Percentiles rank a stretch among this genome's conserved stretches.
Conservation (phyloP, 2,888 invertebrate genomes). For the Trissolcus japonicus region DNA sequence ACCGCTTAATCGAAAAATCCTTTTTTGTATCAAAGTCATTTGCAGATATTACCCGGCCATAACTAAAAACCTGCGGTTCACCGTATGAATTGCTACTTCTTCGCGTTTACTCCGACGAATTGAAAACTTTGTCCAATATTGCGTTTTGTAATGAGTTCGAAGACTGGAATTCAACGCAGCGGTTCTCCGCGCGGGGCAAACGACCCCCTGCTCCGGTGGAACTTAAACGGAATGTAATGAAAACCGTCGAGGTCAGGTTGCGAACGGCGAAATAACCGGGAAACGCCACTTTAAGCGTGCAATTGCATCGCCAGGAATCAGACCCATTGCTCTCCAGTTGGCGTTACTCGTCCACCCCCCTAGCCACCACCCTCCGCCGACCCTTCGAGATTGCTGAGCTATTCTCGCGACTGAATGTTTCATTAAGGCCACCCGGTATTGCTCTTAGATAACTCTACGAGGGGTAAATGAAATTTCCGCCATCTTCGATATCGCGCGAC, state of each 20-base stretch:
- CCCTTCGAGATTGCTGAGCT: constrained; percentile 76
- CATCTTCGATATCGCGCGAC: constrained; percentile 74
- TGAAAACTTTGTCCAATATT: constrained; percentile 62
- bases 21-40: constrained; percentile 56
- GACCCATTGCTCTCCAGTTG: constrained; percentile 70
- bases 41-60: constrained; percentile 54
- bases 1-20: constrained; percentile 56
- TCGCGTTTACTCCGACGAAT: constrained; percentile 56
- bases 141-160: constrained; percentile 64
- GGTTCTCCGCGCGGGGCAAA: constrained; percentile 57
- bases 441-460: constrained; percentile 77
- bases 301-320: constrained; percentile 76
- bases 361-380: constrained; percentile 62
- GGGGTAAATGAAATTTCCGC: constrained; percentile 77
- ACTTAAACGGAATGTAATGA: constrained; percentile 59
- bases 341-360: constrained; percentile 59
- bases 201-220: constrained; percentile 41
- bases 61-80: constrained; percentile 57
- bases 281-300: constrained; percentile 75
- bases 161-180: constrained; percentile 63
- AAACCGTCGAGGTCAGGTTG: constrained; percentile 63
- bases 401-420: constrained; percentile 77
- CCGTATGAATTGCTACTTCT: constrained; percentile 60
- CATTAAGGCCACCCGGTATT: constrained; percentile 77
- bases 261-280: constrained; percentile 73